Base-by-base conservation (phyloP, 2,113 vertebrate genomes). In the Dascyllus trimaculatus region DNA sequence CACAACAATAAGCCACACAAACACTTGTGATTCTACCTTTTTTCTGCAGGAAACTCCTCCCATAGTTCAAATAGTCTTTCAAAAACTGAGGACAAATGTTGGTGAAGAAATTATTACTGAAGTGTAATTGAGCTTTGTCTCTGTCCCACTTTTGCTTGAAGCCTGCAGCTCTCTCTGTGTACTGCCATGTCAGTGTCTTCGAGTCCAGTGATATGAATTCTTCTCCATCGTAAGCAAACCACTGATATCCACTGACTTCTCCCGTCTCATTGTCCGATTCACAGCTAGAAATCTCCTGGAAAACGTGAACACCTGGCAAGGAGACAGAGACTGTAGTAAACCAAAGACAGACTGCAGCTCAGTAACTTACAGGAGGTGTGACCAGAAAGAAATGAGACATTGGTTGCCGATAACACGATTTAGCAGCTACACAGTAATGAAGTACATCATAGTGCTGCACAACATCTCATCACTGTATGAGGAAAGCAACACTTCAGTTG, bases 161-260 rank as follows among this genome's bases (percentile, higher is more conserved):
- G 32, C 32, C 79, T 5, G 6, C 0, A 0, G 81, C 91, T 7
- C 7, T 35, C 32, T 35, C 0, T 0, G 38, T 0, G 0, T 35
- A 35, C 32, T 8, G 0, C 67, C 29, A 89, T 0, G 19, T 81
- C 54, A 24, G 0, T 7, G 38, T 22, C 18, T 82, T 61, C 26
- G 70, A 1, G 52, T 94, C 80, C 0, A 93, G 32, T 19, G 43
- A 0, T 0, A 94, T 0, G 40, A 88, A 92, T 2, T 93, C 83
- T 0, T 1, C 29, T 29, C 51, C 66, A 26, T 64, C 53, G 15
- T 57, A 48, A 57, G 26, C 51, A 25, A 38, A 49, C 1, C 3
- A 10, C 4, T 8, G 1, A 9, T 11, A 63, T 21, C n/a, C 38
- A 38, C n/a, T 4, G 8, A 49, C 17, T 6, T n/a, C 5, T 21